Base-by-base conservation (phyloP, 2,888 invertebrate species). In the Callyntrura guangdongensis region DNA sequence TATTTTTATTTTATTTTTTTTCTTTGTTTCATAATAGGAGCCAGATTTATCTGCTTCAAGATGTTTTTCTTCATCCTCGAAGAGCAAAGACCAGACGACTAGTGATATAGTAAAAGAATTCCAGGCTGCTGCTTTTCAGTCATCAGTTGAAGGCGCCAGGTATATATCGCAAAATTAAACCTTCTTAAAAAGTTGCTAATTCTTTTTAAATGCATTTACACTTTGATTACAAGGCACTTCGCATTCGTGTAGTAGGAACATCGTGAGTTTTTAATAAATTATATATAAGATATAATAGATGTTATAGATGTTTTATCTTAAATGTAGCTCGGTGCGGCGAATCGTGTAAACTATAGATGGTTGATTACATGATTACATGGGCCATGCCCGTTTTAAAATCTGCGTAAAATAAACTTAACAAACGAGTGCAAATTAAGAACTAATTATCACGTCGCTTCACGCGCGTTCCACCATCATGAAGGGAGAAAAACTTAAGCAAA, bases 81-180 rank as follows among this genome's bases (percentile, higher is more conserved):
- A 92, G 72, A 91, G 89, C 56, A 90, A 90, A 61, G 86, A 91
- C 27, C 77, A 90, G 56, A 90, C 88, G 45, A 92, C 90, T 20
- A 94, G 93, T 83, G 92, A 92, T 83, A 91, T 93, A 92, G 93
- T 93, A 1, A 90, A 93, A 74, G 94, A 93, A 85, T 94, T 94
- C 86, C 92, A 93, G 85, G 85, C 92, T 67, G 94, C 94, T 53
- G 94, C 93, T 0, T 91, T 90, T 72, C 94, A 94, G 85, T 91
- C 94, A 17, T 86, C 92, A 27, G 90, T 92, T 53, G 92, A 86
- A 45, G 53, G 59, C 59, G 92, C 86, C 83, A 93, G 93, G 94
- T 94, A 91, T n/a, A 25, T 12, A 11, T 22, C 64, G n/a, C 8
- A 72, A 67, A 47, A 5, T 47, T 47, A 17, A 25, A 20, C 61